phyloP scores from a whole-genome alignment of 2,113 vertebrate species.

The Heptranchias perlo region DNA sequence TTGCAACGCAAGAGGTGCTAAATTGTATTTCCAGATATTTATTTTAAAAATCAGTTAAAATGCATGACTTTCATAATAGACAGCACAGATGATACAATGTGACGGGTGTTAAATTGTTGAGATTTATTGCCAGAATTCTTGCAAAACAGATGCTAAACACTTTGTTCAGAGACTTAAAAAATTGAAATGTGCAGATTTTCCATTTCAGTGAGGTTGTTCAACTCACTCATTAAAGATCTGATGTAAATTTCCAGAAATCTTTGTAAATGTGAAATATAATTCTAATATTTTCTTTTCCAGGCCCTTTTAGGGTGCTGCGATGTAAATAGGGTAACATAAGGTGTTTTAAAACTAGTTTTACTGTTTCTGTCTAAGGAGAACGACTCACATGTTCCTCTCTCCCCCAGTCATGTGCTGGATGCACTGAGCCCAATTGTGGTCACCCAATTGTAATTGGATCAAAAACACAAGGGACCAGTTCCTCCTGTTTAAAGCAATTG shows the following conservation, averaged over 20 bases:
- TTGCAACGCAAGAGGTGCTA: neutral
- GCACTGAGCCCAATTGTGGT: too few relatives aligned
- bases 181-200: neutral
- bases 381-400: too few relatives aligned
- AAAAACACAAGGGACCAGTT: too few relatives aligned
- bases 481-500: too few relatives aligned
- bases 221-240: neutral
- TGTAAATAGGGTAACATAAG: neutral
- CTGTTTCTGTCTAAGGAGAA: too few relatives aligned
- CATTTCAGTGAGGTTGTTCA: neutral
- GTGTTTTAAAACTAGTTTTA: too few relatives aligned
- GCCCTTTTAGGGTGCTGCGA: neutral
- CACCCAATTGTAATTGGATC: too few relatives aligned
- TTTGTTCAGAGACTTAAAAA: neutral
- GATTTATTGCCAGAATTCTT: neutral
- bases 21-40: neutral
- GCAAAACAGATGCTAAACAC: neutral
- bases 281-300: neutral
- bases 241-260: neutral
- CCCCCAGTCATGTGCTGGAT: too few relatives aligned
- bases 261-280: neutral
- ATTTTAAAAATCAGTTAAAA: neutral
- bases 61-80: neutral
- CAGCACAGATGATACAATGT: neutral
- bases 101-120: neutral